Evolutionary conservation across 2,888 invertebrate genomes (phyloP).

Genomic region (Epiperipatus broadwayi): DNA sequence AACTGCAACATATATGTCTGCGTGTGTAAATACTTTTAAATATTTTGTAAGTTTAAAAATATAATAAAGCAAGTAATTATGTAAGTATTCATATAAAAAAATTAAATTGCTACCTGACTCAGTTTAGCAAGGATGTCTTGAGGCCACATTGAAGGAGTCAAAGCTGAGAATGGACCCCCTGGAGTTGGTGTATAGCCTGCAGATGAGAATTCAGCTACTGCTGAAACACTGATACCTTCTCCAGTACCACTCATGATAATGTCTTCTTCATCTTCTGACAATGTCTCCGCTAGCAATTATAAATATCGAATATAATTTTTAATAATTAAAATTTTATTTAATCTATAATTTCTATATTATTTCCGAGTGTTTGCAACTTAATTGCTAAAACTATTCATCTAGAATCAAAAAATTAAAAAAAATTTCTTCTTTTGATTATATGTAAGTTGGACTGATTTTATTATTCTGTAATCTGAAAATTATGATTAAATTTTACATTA

Average conservation of each 20-base stretch:
- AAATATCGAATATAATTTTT: no score
- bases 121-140: conserved; percentile 67
- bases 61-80: not conserved
- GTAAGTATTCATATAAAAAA: not conserved
- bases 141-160: conserved; percentile 91
- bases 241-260: conserved; percentile 38
- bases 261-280: conserved; percentile 51
- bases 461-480: no score
- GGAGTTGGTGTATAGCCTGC: conserved; percentile 23
- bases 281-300: conserved; percentile 31
- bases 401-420: no score
- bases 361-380: no score
- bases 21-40: not conserved
- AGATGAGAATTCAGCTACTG: conserved; percentile 29
- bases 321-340: no score
- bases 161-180: conserved; percentile 75
- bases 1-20: not conserved
- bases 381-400: no score
- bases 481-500: no score
- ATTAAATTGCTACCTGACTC: conserved; percentile 16
- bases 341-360: no score
- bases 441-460: no score
- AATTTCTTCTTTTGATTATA: no score
- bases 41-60: no score
- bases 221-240: conserved; percentile 44